A percentile compares a stretch with the other conserved stretches of the same genome.
phyloP scores from a whole-genome alignment of 2,113 vertebrate genomes.

The Melanocharis versteri region DNA sequence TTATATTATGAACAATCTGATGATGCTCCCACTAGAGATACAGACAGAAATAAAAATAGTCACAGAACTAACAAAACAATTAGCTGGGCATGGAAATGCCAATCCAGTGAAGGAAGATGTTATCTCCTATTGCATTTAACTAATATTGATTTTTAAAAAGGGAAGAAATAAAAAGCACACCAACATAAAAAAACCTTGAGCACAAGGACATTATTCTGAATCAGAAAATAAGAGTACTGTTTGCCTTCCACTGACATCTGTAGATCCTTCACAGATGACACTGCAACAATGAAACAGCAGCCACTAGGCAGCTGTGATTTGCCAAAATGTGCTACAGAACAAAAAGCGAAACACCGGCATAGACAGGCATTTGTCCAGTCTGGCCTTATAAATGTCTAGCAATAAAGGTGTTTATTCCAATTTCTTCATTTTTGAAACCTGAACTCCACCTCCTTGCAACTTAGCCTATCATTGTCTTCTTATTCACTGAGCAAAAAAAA shows the following conservation, averaged over 20 bases:
- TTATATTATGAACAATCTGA: rapidly evolving
- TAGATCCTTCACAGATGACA: not conserved
- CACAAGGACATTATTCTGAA: not conserved
- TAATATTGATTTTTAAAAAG: not conserved
- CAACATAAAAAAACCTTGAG: not conserved
- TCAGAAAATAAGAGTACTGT: not conserved
- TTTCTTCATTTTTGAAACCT: not conserved
- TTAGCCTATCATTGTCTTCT: not conserved
- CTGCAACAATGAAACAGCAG: not conserved
- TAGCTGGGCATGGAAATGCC: not conserved
- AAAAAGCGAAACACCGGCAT: not conserved
- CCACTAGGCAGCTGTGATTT: not conserved
- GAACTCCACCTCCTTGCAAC: not conserved
- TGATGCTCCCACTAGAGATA: not conserved
- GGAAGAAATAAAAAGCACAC: not conserved
- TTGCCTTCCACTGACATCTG: not conserved
- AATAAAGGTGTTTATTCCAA: not conserved
- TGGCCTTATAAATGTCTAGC: not conserved
- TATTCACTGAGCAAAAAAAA: not conserved
- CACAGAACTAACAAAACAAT: not conserved
- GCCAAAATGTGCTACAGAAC: not conserved
- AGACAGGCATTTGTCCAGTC: not conserved
- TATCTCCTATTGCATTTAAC: not conserved
- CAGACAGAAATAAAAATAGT: not conserved
- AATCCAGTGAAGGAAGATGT: not conserved